A percentile compares a stretch with the other conserved stretches of the same genome.
phyloP scores from a whole-genome alignment of 2,797 vertebrate genomes.

The Onychomys leucogaster region DNA sequence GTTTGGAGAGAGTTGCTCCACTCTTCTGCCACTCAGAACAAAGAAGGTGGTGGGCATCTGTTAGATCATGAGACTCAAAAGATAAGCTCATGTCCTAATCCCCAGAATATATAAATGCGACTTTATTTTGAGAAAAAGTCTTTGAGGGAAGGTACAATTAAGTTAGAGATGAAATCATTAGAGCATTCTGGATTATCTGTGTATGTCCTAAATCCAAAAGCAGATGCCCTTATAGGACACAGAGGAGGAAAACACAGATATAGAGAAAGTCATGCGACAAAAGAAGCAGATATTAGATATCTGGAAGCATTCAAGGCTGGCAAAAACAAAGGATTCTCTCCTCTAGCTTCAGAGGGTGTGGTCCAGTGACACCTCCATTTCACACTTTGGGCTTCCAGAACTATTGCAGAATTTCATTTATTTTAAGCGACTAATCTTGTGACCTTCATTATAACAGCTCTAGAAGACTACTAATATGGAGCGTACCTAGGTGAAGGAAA shows the following conservation, averaged over 20 bases:
- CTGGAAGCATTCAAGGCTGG: neutral
- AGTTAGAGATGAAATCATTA: constrained; percentile 10
- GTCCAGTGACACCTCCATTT: neutral
- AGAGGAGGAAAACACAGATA: neutral
- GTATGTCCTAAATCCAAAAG: constrained; percentile 24
- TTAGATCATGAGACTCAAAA: constrained; percentile 32
- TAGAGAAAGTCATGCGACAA: neutral
- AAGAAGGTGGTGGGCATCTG: constrained; percentile 33
- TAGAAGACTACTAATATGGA: constrained; percentile 28
- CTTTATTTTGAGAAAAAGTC: neutral
- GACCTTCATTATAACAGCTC: neutral
- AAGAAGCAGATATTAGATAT: neutral
- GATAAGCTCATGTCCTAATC: neutral
- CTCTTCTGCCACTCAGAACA: constrained; percentile 8
- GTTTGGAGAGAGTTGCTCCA: constrained; percentile 55
- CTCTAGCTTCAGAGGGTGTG: neutral
- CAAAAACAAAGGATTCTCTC: constrained; percentile 7
- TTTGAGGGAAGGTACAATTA: neutral
- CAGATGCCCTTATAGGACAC: neutral
- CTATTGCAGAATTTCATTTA: neutral
- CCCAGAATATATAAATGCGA: neutral
- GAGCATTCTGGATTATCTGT: neutral
- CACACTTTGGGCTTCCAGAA: neutral
- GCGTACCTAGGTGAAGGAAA: neutral
- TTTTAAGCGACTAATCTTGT: constrained; percentile 32